Base-by-base conservation (phyloP, 2,113 vertebrate genomes). In the Hydrochoerus hydrochaeris region DNA sequence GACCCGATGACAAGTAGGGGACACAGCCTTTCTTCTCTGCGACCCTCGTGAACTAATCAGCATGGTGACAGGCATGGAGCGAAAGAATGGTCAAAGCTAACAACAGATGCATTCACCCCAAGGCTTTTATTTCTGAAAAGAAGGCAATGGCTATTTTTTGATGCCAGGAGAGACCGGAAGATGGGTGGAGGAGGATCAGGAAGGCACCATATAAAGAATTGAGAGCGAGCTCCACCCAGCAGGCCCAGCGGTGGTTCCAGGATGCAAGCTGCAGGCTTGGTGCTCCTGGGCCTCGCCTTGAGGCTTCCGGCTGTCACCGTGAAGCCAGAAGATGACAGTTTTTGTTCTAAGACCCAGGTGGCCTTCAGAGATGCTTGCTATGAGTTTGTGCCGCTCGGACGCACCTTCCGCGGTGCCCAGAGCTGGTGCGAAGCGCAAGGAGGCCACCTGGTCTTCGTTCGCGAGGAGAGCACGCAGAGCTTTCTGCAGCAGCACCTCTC, bases 351-450 rank as follows among this genome's bases (percentile, higher is more conserved):
- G 60, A 93, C 98, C 96, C 99, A 99, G 97, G 96, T 99, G 95
- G 97, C 97, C 96, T 99, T 99, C 91, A 99, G 99, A 7, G 96
- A 91, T 9, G 99, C 99, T 0, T 99, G 99, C 96, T 99, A 99
- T 11, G 99, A 99, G 88, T 99, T 99, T 98, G 98, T 99, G 80
- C 97, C 87, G 35, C 97, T 99, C 20, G 97, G 98, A 90, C 98
- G 22, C 22, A 97, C 98, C 38, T 99, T 99, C 97, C 97, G 81
- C 0, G 97, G 97, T 26, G 99, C 99, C 78, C 99, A 99, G 98
- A 98, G 97, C 71, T 99, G 99, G 99, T 99, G 99, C 85, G 99
- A 99, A 98, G 98, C 98, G 93, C 99, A 98, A 1, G 99, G 99
- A 35, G 99, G 99, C 65, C 99, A 99, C 67, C 95, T 99, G 35